Evolutionary conservation across 2,113 vertebrate species (phyloP), one percentile per base, ranked within the genome.

Genomic region (Xenopus laevis): DNA sequence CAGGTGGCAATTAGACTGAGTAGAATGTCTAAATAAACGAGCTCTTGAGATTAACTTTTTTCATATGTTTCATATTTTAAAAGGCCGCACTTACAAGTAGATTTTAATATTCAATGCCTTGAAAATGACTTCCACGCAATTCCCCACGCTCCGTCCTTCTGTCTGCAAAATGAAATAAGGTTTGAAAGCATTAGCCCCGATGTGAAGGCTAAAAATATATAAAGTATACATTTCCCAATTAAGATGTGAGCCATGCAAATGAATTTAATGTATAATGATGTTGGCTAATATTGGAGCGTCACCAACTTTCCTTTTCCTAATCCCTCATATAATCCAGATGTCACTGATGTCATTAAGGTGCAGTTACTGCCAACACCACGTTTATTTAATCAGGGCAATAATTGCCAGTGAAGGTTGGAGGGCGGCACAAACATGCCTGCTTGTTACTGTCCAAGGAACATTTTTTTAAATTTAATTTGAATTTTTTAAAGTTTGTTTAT

Each of bases 381-480:
- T 77, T 77, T 77, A 77, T 77, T 69, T 77, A 70, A 77, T 77
- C 74, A 70, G 74, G 67, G 58, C 66, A 77, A 77, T 70, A 77
- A 77, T 70, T 69, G 65, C 66, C 55, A 69, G 58, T 57, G 67
- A 77, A 61, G 60, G 66, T 63, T 77, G 59, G 53, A 70, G 69
- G 59, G 53, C 64, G 69, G 67, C 66, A 70, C 52, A 75, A 75
- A 75, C 65, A 75, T 75, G 65, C 20, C 53, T 53, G 65, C 46
- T 16, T 61, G 59, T 59, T 58, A 52, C 65, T 50, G 68, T 70
- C 44, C 47, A 64, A 68, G 47, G 74, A 55, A 70, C 53, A 20
- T 46, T 65, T 65, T 50, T 50, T 50, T 13, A 4, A 13, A 18
- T 70, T 23, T 70, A 18, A 50, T 40, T 64, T 64, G 18, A 33